These are phyloP conservation scores for Drosophila affinis DNA, from an alignment of 2,888 invertebrate species.

Conservation along the genomic window DNA sequence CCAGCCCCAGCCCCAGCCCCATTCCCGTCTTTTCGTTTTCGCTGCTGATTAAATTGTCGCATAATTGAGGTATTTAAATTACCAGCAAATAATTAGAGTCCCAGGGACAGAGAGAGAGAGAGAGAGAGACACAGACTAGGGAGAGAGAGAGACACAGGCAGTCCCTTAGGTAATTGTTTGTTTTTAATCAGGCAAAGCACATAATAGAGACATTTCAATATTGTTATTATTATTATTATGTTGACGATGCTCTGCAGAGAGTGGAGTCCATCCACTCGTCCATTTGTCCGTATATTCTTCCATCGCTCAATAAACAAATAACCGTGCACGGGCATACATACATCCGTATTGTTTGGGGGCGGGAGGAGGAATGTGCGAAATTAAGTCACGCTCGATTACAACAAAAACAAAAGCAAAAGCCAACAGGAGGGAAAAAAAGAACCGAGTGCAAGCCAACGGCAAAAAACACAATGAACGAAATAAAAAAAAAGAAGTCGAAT, in stretches of 20 bases:
- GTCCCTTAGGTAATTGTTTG: slow-evolving; percentile 63
- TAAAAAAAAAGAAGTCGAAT: slow-evolving; percentile 29
- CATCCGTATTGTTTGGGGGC: background rate
- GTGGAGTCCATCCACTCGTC: slow-evolving; percentile 26
- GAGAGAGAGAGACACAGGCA: background rate
- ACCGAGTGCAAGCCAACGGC: slow-evolving; percentile 6
- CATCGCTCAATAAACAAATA: slow-evolving; percentile 58
- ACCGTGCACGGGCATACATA: slow-evolving; percentile 25
- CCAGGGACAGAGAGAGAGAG: slow-evolving; percentile 5
- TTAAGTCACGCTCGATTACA: slow-evolving; percentile 59
- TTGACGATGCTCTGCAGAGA: slow-evolving; percentile 23
- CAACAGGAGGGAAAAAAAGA: slow-evolving; percentile 6
- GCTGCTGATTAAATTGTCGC: slow-evolving; percentile 44
- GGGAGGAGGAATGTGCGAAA: slow-evolving; percentile 45
- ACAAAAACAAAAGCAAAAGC: slow-evolving; percentile 20
- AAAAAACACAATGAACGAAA: slow-evolving; percentile 31
- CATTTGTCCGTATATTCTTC: background rate
- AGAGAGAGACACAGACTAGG: background rate
- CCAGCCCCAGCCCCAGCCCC: background rate
- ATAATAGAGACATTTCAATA: slow-evolving; percentile 61
- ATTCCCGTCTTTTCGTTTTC: background rate
- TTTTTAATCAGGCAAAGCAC: slow-evolving; percentile 70
- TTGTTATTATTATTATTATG: slow-evolving; percentile 25
- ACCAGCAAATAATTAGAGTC: slow-evolving; percentile 47
- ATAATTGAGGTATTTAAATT: slow-evolving; percentile 68